Conservation (phyloP, 2,888 invertebrate species). For the Lumbricus terrestris region DNA sequence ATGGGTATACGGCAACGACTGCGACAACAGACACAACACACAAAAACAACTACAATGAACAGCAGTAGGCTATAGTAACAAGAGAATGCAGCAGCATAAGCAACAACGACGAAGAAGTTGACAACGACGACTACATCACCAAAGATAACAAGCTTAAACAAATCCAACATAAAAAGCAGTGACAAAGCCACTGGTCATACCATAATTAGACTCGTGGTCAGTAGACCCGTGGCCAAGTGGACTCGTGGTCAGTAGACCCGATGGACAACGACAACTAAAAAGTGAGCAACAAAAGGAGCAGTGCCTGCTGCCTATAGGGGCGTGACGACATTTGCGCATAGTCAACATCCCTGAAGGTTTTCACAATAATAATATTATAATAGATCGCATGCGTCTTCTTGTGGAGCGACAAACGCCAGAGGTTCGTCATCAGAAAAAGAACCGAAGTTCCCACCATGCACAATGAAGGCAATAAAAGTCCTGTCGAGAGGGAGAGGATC, state of each 20-base stretch:
- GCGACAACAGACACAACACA: background rate
- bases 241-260: too few relatives aligned
- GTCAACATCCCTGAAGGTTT: too few relatives aligned
- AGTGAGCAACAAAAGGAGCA: background rate
- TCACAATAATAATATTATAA: too few relatives aligned
- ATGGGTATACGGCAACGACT: too few relatives aligned
- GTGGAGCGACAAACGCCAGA: background rate
- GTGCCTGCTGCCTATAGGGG: background rate
- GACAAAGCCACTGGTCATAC: too few relatives aligned
- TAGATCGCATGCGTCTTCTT: too few relatives aligned
- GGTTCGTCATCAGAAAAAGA: background rate
- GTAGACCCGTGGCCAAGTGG: too few relatives aligned
- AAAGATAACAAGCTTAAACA: too few relatives aligned
- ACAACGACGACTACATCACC: too few relatives aligned
- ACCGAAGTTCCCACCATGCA: background rate
- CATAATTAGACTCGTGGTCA: too few relatives aligned
- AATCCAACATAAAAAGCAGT: too few relatives aligned
- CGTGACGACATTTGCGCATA: background rate
- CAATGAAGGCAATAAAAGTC: background rate
- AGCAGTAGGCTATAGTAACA: background rate
- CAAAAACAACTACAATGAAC: background rate
- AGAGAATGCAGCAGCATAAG: background rate
- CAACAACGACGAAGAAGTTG: background rate
- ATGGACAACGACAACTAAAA: too few relatives aligned
- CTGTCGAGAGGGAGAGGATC: background rate